phyloP scores from a whole-genome alignment of 2,888 invertebrate species.

The Heliconius sara region DNA sequence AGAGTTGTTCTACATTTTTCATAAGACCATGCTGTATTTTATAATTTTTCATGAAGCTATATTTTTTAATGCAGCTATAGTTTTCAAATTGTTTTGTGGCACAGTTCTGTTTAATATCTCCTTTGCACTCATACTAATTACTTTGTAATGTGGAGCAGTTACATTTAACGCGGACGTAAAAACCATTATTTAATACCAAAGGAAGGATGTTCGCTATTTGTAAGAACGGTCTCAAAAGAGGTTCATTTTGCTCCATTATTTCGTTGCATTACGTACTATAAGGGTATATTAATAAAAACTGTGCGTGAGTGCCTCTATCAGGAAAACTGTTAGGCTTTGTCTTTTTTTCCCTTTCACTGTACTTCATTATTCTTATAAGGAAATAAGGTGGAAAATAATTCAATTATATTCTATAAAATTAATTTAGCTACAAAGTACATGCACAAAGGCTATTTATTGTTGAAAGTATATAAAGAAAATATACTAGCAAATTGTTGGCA shows the following conservation, averaged over 20 bases:
- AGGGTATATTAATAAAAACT: conserved; percentile 12
- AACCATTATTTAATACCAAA: conserved; percentile 25
- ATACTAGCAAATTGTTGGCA: no score
- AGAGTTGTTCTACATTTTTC: not conserved
- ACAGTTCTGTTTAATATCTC: conserved; percentile 19
- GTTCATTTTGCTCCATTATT: conserved; percentile 22
- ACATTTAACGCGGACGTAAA: conserved; percentile 14
- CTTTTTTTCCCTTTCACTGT: not conserved
- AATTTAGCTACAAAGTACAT: not conserved
- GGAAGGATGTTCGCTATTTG: conserved; percentile 5
- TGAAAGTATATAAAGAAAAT: no score
- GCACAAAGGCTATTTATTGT: not conserved
- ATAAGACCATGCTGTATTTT: not conserved
- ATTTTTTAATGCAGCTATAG: not conserved
- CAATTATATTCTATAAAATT: not conserved
- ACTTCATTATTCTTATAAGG: not conserved
- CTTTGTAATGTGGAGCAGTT: conserved; percentile 22
- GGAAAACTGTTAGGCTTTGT: conserved; percentile 15
- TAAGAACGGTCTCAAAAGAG: conserved; percentile 8
- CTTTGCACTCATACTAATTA: conserved; percentile 23
- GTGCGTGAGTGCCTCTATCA: conserved; percentile 3
- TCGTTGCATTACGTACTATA: conserved; percentile 7
- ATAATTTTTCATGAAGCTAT: not conserved
- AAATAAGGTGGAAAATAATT: not conserved
- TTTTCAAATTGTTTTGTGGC: conserved; percentile 24